Percentiles rank a stretch among this genome's conserved stretches.
Conservation (phyloP, 2,888 invertebrate genomes). For the Hyposoter didymator region DNA sequence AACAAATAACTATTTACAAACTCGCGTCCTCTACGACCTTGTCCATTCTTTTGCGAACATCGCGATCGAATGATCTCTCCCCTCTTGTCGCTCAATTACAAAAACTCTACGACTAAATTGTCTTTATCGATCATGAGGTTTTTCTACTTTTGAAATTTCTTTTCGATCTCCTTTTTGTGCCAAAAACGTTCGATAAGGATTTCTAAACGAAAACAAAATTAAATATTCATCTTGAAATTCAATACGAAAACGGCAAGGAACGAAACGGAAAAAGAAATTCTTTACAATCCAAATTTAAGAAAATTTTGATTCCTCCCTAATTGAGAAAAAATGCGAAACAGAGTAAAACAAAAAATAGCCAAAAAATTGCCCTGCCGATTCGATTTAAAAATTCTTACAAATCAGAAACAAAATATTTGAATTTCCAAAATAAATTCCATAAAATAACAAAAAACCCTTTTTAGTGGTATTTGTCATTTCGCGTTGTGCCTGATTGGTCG, state of each 20-base stretch:
- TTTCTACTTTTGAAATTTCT: neutral
- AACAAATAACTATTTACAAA: constrained; percentile 47
- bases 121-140: neutral
- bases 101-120: constrained; percentile 46
- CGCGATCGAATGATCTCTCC: constrained; percentile 24
- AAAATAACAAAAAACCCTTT: neutral
- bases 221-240: too few species aligned
- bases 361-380: constrained; percentile 12
- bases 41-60: neutral
- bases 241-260: neutral
- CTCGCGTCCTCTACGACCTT: neutral
- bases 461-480: neutral
- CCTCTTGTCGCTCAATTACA: constrained; percentile 49
- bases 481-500: neutral
- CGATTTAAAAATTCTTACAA: neutral
- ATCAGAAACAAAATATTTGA: neutral
- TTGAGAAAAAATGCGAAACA: neutral
- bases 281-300: too few species aligned
- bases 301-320: too few species aligned
- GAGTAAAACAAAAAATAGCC: neutral
- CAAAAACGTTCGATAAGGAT: neutral
- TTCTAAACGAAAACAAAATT: neutral
- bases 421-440: neutral
- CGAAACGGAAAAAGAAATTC: neutral
- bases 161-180: neutral